Evolutionary conservation across 2,888 invertebrate genomes (phyloP), one percentile per base, ranked within the genome.

Genomic region (Oscheius sp.): DNA sequence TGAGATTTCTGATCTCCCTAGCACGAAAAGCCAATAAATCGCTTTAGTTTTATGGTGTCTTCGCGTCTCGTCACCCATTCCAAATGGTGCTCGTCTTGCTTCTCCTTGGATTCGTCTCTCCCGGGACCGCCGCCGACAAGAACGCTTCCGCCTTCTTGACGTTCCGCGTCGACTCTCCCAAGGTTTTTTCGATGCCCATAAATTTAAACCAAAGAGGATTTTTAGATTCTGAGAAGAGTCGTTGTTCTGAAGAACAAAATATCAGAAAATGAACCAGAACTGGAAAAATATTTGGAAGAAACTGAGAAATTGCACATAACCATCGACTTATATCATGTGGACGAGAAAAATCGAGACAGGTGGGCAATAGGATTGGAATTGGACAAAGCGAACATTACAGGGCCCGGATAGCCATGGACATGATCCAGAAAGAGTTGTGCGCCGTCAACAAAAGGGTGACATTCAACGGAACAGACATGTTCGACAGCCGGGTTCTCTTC

Each of bases 401-500:
- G 9, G 61, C 61, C 9, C 35, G 35, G 35, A 35, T 9, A 9
- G 35, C 35, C 9, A 35, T 35, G 35, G 35, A 35, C 3, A 35
- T 35, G 35, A 35, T 35, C 35, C 5, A 35, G 35, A 35, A 9
- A 9, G 35, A 35, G 35, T 6, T 61, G 13, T 61, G 61, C 21
- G n/a, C 23, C 21, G 23, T 43, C 18, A 43, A 43, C 12, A 43
- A 61, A 43, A 61, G 3, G 43, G 43, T 43, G 7, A 16, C 18
- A 6, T 61, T 43, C 45, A 43, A 41, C 41, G 61, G 61, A 16
- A 61, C 61, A n/a, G 61, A 23, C 7, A 12, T 61, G 18, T 61
- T 61, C 23, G 61, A 43, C 43, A 21, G n/a, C n/a, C 43, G 21
- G 41, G 61, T 61, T 43, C 61, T 61, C 43, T 61, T 61, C 45